These are phyloP conservation scores for Mantis religiosa DNA, from an alignment of 2,888 invertebrate genomes.

Conservation along the genomic window DNA sequence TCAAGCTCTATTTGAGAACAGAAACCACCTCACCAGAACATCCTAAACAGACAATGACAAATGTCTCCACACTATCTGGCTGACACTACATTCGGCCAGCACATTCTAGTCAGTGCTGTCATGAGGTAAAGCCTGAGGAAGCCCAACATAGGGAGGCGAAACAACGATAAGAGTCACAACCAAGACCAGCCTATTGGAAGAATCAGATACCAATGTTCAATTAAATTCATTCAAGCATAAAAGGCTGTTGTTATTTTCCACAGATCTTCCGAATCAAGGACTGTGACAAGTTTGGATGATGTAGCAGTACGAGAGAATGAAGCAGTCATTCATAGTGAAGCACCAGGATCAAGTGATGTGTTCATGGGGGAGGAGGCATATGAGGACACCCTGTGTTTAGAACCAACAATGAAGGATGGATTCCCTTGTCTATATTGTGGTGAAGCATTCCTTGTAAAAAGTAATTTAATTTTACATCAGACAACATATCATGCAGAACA, in stretches of 20 bases:
- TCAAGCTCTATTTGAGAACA: no score
- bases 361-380: not conserved
- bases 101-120: no score
- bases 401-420: slow-evolving; percentile 13
- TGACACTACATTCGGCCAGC: no score
- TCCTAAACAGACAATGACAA: no score
- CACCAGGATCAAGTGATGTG: not conserved
- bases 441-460: slow-evolving; percentile 25
- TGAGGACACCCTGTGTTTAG: slow-evolving; percentile 13
- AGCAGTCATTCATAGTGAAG: not conserved
- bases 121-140: no score
- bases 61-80: no score
- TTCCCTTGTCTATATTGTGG: slow-evolving; percentile 23
- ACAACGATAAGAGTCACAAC: no score
- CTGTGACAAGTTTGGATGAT: not conserved
- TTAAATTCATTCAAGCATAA: not conserved
- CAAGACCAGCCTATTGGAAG: no score
- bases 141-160: no score
- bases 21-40: no score
- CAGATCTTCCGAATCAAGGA: not conserved
- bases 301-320: not conserved
- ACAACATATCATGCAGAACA: slow-evolving; percentile 25
- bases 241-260: not conserved
- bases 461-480: slow-evolving; percentile 23
- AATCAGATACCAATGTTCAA: no score